Evolutionary conservation across 2,888 invertebrate genomes (phyloP).

Genomic region (Pachycephus smyrnensis): DNA sequence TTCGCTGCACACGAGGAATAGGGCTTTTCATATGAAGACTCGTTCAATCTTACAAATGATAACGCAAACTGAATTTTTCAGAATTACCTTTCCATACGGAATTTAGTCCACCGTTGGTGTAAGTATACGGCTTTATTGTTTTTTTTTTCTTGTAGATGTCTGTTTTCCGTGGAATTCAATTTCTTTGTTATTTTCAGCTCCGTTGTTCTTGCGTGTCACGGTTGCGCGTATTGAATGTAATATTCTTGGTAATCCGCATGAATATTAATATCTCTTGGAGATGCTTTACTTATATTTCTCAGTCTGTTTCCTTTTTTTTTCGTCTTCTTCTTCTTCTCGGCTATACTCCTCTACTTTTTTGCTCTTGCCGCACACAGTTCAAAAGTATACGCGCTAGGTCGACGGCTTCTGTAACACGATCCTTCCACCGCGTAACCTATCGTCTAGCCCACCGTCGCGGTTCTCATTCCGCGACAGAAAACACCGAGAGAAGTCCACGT

Average conservation of each 20-base stretch:
- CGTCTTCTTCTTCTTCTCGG: slow-evolving; percentile 4
- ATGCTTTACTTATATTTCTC: background rate
- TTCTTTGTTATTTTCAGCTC: background rate
- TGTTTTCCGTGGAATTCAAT: background rate
- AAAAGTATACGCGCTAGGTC: slow-evolving; percentile 30
- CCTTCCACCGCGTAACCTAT: slow-evolving; percentile 41
- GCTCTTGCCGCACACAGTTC: slow-evolving; percentile 4
- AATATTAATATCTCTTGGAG: background rate
- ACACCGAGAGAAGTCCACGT: background rate
- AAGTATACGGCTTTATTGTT: too few relatives aligned
- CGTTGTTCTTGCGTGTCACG: background rate
- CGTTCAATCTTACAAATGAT: too few relatives aligned
- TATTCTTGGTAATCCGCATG: background rate
- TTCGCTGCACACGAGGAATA: background rate
- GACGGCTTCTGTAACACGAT: slow-evolving; percentile 52
- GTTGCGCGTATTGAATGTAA: background rate
- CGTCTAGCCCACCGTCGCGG: slow-evolving; percentile 41
- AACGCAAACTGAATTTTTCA: too few relatives aligned
- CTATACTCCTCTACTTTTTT: slow-evolving; percentile 4
- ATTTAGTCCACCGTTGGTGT: too few relatives aligned
- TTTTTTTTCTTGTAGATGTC: background rate
- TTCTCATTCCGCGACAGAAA: slow-evolving; percentile 33
- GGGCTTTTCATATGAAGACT: background rate
- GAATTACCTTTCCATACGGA: too few relatives aligned
- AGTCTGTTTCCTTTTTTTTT: background rate